Evolutionary conservation across 2,797 vertebrate species (phyloP).

Genomic region (Anas flavirostris): DNA sequence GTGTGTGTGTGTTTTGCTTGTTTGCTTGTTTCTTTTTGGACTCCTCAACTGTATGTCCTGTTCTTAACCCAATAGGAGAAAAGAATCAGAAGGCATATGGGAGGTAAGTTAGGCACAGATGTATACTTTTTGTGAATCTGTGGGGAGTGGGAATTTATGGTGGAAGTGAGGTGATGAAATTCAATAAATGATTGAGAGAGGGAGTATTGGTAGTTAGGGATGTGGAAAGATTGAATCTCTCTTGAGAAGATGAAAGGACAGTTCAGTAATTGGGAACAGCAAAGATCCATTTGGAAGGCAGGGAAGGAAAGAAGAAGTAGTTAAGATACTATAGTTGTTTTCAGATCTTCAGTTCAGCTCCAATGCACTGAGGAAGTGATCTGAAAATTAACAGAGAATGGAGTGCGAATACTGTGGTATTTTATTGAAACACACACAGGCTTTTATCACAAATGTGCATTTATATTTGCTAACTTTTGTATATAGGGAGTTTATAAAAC

Average conservation of each 20-base stretch:
- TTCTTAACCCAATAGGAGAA: neutral
- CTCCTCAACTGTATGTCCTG: neutral
- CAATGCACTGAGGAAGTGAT: neutral
- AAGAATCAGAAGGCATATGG: neutral
- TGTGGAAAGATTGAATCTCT: conserved; percentile 43
- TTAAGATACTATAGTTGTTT: conserved; percentile 23
- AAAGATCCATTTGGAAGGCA: conserved; percentile 39
- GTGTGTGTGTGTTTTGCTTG: neutral
- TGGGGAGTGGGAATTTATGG: neutral
- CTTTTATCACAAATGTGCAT: neutral
- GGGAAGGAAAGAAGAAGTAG: neutral
- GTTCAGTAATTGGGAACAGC: conserved; percentile 27
- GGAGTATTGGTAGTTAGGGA: neutral
- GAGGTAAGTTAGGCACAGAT: neutral
- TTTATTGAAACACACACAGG: neutral
- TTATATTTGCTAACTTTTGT: neutral
- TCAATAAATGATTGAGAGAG: conserved; percentile 1
- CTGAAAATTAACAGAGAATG: conserved; percentile 16
- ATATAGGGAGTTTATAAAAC: neutral
- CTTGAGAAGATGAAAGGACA: conserved; percentile 34
- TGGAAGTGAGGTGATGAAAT: neutral
- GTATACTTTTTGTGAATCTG: neutral
- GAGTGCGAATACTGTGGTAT: neutral
- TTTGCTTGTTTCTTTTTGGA: neutral
- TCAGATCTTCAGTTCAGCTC: neutral